Evolutionary conservation across 2,797 vertebrate species (phyloP).

Genomic region (Vireo griseus): DNA sequence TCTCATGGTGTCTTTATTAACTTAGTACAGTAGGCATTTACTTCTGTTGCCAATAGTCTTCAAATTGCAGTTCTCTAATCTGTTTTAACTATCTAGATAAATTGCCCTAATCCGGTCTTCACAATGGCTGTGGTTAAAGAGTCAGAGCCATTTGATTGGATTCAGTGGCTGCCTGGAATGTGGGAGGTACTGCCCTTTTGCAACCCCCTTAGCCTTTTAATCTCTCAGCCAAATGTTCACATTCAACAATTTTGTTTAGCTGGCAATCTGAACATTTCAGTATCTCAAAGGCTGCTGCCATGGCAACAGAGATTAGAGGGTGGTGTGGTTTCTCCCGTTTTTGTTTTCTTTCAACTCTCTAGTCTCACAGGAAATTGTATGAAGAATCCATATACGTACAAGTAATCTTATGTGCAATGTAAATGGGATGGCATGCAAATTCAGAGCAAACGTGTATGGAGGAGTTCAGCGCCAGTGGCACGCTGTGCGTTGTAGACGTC

Average conservation of each 20-base stretch:
- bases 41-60: slow-evolving; percentile 78
- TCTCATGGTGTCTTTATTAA: slow-evolving; percentile 67
- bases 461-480: not conserved
- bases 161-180: slow-evolving; percentile 83
- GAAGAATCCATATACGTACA: slow-evolving; percentile 54
- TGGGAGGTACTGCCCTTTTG: slow-evolving; percentile 83
- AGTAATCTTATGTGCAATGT: slow-evolving; percentile 12
- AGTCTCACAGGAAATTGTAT: slow-evolving; percentile 71
- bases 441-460: slow-evolving; percentile 24
- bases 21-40: slow-evolving; percentile 78
- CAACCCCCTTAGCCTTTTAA: slow-evolving; percentile 85
- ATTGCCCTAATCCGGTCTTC: slow-evolving; percentile 82
- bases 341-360: slow-evolving; percentile 73
- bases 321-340: slow-evolving; percentile 74
- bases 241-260: slow-evolving; percentile 88
- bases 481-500: not conserved
- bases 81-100: slow-evolving; percentile 84
- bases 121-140: slow-evolving; percentile 83
- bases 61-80: slow-evolving; percentile 84
- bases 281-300: slow-evolving; percentile 84
- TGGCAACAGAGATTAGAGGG: slow-evolving; percentile 82
- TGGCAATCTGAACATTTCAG: slow-evolving; percentile 84
- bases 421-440: slow-evolving; percentile 44
- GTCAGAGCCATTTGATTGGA: slow-evolving; percentile 84
- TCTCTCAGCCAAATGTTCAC: slow-evolving; percentile 86